These are phyloP conservation scores for Oeneis ivallda DNA, from an alignment of 2,888 invertebrate species.

Conservation along the genomic window DNA sequence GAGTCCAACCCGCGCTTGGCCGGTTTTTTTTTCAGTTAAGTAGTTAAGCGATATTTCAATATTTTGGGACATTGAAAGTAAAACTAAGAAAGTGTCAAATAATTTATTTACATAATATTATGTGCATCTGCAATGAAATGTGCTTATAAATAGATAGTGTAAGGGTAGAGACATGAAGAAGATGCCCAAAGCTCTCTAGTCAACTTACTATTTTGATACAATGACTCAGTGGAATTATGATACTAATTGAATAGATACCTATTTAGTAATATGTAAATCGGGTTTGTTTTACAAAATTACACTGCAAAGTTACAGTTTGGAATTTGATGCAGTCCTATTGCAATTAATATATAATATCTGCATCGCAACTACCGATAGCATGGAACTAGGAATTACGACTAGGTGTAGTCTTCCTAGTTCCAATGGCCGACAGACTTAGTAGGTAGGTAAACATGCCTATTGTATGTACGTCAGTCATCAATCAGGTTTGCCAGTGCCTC, in stretches of 20 bases:
- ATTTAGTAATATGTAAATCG: neutral
- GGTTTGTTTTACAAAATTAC: too few species aligned
- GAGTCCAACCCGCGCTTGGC: too few species aligned
- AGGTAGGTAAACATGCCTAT: too few species aligned
- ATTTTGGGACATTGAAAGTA: neutral
- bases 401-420: too few species aligned
- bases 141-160: constrained; percentile 37
- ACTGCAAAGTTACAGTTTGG: neutral
- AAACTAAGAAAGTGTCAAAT: constrained; percentile 30
- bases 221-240: neutral
- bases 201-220: neutral
- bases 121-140: constrained; percentile 46
- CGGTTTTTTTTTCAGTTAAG: too few species aligned
- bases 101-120: constrained; percentile 47
- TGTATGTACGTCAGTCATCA: too few species aligned
- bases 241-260: neutral
- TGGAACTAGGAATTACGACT: too few species aligned
- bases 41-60: neutral
- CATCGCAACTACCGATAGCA: too few species aligned
- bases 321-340: too few species aligned
- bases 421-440: too few species aligned
- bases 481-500: too few species aligned
- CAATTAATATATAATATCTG: too few species aligned
- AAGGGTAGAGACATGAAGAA: constrained; percentile 27
- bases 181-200: neutral